phyloP scores from a whole-genome alignment of 2,113 vertebrate genomes.

The Antechinus stuartii region DNA sequence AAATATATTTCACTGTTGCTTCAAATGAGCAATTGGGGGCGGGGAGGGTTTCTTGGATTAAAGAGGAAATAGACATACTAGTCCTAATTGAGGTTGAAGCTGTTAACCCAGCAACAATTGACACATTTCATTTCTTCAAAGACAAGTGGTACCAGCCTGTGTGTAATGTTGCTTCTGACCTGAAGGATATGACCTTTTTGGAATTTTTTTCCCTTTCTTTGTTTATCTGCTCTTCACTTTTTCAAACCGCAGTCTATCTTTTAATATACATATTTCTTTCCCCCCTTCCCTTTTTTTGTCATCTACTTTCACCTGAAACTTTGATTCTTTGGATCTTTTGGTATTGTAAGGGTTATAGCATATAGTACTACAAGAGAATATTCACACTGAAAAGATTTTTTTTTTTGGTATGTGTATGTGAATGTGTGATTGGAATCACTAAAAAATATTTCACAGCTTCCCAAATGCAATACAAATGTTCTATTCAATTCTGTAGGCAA shows the following conservation, averaged over 20 bases:
- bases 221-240: background rate
- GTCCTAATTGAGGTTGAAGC: slow-evolving; percentile 24
- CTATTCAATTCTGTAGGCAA: no score
- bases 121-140: slow-evolving; percentile 21
- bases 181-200: background rate
- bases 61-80: slow-evolving; percentile 9
- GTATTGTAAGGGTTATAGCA: background rate
- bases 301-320: background rate
- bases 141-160: background rate
- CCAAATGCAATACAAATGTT: no score
- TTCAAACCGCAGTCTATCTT: background rate
- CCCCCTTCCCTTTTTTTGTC: background rate
- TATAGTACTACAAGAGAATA: background rate
- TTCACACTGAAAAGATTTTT: background rate
- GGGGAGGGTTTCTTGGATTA: background rate
- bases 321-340: background rate
- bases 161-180: background rate
- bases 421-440: background rate
- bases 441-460: no score
- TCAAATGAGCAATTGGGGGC: slow-evolving; percentile 3
- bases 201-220: background rate
- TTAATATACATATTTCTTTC: background rate
- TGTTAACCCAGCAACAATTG: slow-evolving; percentile 24
- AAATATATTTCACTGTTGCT: background rate
- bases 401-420: background rate